A percentile compares a stretch with the other conserved stretches of the same genome.
Conservation (phyloP, 2,797 vertebrate species). For the Yasuhikotakia modesta region DNA sequence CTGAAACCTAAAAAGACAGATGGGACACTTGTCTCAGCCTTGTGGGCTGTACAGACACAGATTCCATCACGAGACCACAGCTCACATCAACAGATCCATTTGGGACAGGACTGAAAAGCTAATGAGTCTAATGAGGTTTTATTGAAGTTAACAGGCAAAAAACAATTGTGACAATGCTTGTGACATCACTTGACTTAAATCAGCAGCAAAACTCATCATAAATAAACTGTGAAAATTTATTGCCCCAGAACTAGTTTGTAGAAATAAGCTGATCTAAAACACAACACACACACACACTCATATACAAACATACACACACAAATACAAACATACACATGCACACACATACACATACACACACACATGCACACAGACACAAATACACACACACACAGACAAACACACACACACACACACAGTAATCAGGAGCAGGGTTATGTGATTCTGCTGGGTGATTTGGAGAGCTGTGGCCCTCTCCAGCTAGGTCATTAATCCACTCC, state of each 20-base stretch:
- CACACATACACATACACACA: too few species aligned
- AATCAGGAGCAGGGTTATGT: slow-evolving; percentile 42
- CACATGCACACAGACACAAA: too few species aligned
- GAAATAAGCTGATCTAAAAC: neutral
- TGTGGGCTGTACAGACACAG: neutral
- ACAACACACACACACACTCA: too few species aligned
- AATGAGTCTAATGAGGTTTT: neutral
- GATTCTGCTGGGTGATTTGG: slow-evolving; percentile 54
- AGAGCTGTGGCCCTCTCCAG: slow-evolving; percentile 60
- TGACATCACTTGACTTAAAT: neutral
- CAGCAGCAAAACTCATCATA: neutral
- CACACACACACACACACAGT: slow-evolving; percentile 16
- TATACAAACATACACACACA: too few species aligned
- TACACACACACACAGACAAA: too few species aligned
- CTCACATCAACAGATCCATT: neutral
- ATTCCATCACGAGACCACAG: neutral
- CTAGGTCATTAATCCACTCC: slow-evolving; percentile 65
- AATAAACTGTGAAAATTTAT: neutral
- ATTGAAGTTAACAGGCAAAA: neutral
- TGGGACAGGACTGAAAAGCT: too few species aligned
- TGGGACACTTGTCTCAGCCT: neutral
- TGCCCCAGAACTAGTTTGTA: neutral
- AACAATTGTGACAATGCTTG: neutral
- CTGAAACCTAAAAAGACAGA: neutral
- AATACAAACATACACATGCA: too few species aligned